Percentiles rank a stretch among this genome's conserved stretches.
Conservation (phyloP, 2,888 invertebrate genomes). For the Horisme vitalbata region DNA sequence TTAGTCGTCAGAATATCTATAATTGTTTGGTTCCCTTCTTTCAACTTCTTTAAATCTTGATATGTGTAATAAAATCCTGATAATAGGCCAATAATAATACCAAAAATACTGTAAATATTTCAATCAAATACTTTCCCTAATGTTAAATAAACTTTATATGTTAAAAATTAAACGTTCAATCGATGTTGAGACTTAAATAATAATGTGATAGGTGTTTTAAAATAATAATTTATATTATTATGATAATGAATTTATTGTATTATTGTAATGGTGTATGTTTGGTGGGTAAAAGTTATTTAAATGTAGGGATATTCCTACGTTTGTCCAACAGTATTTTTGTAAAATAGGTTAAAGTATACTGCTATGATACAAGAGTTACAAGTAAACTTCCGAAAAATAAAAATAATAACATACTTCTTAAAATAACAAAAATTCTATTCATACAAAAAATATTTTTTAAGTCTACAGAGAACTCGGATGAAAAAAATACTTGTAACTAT, state of each 20-base stretch:
- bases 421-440: too few species aligned
- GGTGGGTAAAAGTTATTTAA: slow-evolving; percentile 38
- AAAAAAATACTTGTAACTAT: slow-evolving; percentile 40
- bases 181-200: slow-evolving; percentile 64
- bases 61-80: slow-evolving; percentile 3
- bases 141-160: slow-evolving; percentile 37
- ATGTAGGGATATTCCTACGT: slow-evolving; percentile 57
- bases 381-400: too few species aligned
- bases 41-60: background rate
- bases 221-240: slow-evolving; percentile 46
- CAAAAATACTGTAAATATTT: slow-evolving; percentile 14
- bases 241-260: slow-evolving; percentile 47
- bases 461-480: too few species aligned
- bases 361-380: slow-evolving; percentile 36
- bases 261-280: slow-evolving; percentile 34
- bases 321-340: slow-evolving; percentile 59
- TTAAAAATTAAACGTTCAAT: slow-evolving; percentile 53
- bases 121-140: slow-evolving; percentile 11
- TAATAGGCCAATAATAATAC: slow-evolving; percentile 1
- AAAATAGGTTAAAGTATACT: slow-evolving; percentile 42
- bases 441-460: too few species aligned
- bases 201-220: slow-evolving; percentile 67
- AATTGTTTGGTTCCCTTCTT: background rate
- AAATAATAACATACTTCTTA: too few species aligned
- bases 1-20: slow-evolving; percentile 13